Evolutionary conservation across 1,140 invertebrate species (phyloP).

Genomic region (Nephotettix cincticeps): DNA sequence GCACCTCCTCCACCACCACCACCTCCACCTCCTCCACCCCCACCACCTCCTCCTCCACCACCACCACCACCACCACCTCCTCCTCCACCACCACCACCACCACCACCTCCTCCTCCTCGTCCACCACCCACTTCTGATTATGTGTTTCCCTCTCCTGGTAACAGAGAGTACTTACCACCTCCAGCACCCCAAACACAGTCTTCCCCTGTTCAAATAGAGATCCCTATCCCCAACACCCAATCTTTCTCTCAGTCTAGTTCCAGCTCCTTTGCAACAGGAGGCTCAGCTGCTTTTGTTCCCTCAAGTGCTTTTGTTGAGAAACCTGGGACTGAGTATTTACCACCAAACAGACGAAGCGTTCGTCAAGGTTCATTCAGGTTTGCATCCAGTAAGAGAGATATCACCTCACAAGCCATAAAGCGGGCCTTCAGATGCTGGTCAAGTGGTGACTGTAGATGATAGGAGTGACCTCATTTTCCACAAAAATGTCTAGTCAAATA

Average conservation of each 20-base stretch:
- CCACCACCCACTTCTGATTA: not conserved
- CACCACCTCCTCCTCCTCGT: not conserved
- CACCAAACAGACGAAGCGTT: conserved; percentile 10
- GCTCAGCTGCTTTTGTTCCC: not conserved
- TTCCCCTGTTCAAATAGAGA: not conserved
- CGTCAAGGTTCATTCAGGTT: conserved; percentile 3
- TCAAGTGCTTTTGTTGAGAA: not conserved
- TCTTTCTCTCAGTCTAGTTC: not conserved
- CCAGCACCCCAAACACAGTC: not conserved
- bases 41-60: not conserved
- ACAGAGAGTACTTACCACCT: conserved; percentile 16
- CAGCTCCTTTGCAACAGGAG: not conserved
- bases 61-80: not conserved
- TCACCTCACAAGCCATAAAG: not conserved
- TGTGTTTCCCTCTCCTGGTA: not conserved
- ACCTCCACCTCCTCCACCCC: not conserved
- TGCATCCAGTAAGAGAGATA: not conserved
- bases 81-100: not conserved
- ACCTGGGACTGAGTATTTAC: conserved; percentile 1
- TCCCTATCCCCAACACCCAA: conserved; percentile 8
- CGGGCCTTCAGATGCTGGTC: conserved; percentile 12
- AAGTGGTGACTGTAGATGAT: not conserved
- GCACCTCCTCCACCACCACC: not conserved
- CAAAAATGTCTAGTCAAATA: not conserved
- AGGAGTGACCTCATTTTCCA: not conserved